A percentile compares a stretch with the other conserved stretches of the same genome.
Evolutionary conservation across 1,140 invertebrate species (phyloP).

Genomic region (Diachasmimorpha longicaudata): DNA sequence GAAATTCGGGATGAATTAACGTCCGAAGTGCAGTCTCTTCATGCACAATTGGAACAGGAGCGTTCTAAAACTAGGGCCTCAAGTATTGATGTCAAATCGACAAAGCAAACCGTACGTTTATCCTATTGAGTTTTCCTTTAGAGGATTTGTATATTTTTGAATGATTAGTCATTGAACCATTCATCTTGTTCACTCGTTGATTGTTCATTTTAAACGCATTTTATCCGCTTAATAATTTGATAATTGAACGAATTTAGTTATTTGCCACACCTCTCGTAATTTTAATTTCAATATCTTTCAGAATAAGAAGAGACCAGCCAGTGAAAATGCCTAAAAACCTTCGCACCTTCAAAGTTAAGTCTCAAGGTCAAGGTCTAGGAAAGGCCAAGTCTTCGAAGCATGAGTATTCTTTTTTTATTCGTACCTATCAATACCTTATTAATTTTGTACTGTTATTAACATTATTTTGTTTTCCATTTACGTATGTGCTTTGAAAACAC

Average conservation of each 20-base stretch:
- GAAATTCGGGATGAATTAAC: slow-evolving; percentile 77
- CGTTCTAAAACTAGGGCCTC: slow-evolving; percentile 73
- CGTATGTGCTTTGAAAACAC: not conserved
- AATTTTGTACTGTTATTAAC: not conserved
- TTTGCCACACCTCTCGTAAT: slow-evolving; percentile 18
- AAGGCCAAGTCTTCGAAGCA: slow-evolving; percentile 13
- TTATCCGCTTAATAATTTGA: not conserved
- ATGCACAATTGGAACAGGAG: slow-evolving; percentile 80
- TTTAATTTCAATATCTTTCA: slow-evolving; percentile 31
- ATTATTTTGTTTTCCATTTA: not conserved
- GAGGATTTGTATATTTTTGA: too few relatives aligned
- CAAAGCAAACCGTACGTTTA: slow-evolving; percentile 52
- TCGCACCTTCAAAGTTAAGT: too few relatives aligned
- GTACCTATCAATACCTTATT: not conserved
- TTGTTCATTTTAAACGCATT: too few relatives aligned
- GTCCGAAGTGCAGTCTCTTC: slow-evolving; percentile 71
- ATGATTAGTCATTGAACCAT: not conserved
- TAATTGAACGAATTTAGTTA: not conserved
- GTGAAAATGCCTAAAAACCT: slow-evolving; percentile 49
- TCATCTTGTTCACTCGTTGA: too few relatives aligned
- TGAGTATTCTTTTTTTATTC: slow-evolving; percentile 14
- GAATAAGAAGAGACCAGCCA: slow-evolving; percentile 54
- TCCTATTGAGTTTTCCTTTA: not conserved
- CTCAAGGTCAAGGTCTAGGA: too few relatives aligned
- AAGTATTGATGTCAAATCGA: slow-evolving; percentile 65